These are phyloP conservation scores for Schizopygopsis malacanthus DNA, from an alignment of 2,797 vertebrate species.

Conservation along the genomic window DNA sequence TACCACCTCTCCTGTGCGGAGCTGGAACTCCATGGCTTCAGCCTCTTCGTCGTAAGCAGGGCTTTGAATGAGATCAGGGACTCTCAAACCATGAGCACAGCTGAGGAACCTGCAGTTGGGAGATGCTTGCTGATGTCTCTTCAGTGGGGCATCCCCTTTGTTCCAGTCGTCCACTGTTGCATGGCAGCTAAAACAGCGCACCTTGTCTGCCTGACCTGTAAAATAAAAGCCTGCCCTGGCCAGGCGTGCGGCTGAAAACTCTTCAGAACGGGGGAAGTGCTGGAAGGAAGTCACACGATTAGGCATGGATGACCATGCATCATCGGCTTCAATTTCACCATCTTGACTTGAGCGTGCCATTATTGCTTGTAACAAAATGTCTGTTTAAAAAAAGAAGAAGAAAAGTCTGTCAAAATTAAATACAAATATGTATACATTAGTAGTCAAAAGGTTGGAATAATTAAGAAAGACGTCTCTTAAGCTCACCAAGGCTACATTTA, in stretches of 20 bases:
- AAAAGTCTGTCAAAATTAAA: background rate
- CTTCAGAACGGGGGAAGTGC: constrained; percentile 76
- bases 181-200: constrained; percentile 90
- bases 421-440: background rate
- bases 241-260: constrained; percentile 79
- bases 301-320: constrained; percentile 75
- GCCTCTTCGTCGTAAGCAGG: constrained; percentile 69
- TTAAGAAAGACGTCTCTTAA: background rate
- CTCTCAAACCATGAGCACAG: constrained; percentile 66
- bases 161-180: constrained; percentile 86
- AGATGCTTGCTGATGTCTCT: constrained; percentile 86
- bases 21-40: constrained; percentile 76
- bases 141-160: constrained; percentile 81
- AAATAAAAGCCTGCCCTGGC: constrained; percentile 91
- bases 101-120: constrained; percentile 88
- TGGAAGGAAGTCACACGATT: constrained; percentile 82
- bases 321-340: constrained; percentile 67
- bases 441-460: background rate
- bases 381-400: background rate
- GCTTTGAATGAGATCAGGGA: background rate
- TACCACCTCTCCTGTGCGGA: constrained; percentile 89
- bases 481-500: background rate
- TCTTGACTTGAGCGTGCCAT: constrained; percentile 71
- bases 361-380: background rate
- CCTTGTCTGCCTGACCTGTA: constrained; percentile 85